Conservation (phyloP, 2,113 vertebrate species). For the Catharus fuscescens region DNA sequence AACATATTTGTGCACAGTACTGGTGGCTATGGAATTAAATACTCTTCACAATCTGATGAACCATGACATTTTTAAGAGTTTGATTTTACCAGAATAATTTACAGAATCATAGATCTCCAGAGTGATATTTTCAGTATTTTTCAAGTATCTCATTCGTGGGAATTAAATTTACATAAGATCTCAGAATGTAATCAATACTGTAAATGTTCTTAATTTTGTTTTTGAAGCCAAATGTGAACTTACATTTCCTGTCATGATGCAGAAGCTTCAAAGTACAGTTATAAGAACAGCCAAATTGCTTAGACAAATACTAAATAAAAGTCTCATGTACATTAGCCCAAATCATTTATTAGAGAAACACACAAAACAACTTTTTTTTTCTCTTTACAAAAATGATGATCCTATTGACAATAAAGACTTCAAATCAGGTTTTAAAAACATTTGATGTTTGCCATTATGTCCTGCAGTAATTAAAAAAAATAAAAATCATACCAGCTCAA, state of each 20-base stretch:
- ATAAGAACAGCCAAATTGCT: background rate
- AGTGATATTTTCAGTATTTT: background rate
- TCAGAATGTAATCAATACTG: background rate
- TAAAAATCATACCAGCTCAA: background rate
- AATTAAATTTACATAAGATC: background rate
- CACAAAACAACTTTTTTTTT: background rate
- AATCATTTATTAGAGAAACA: background rate
- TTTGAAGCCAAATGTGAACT: background rate
- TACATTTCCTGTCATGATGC: background rate
- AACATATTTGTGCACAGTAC: background rate
- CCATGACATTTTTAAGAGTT: background rate
- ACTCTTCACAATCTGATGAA: background rate
- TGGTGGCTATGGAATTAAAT: background rate
- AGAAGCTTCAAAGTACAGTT: background rate
- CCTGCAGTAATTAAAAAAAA: background rate
- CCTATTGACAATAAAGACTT: background rate
- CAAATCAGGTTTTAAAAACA: background rate
- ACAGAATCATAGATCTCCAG: background rate
- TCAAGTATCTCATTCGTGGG: background rate
- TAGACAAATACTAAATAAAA: background rate
- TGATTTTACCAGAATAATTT: background rate
- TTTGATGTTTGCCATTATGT: background rate
- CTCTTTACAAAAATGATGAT: background rate
- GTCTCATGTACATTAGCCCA: background rate
- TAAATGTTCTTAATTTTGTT: slow-evolving; percentile 17